phyloP scores from a whole-genome alignment of 1,140 invertebrate genomes.

The Teleopsis dalmanni region DNA sequence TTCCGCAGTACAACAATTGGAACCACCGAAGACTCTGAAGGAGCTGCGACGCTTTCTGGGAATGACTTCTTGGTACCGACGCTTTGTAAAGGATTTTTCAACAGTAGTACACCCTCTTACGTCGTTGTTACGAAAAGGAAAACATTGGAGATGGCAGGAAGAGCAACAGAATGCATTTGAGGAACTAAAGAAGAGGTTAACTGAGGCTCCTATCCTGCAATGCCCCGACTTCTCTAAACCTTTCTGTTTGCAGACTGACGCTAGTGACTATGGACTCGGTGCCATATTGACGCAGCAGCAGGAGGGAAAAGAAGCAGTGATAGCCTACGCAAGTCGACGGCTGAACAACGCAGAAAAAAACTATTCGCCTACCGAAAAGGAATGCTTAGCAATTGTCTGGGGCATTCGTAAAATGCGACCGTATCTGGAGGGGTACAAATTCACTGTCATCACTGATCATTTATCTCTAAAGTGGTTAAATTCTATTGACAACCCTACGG shows the following conservation, averaged over 20 bases:
- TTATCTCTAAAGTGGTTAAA: conserved; percentile 35
- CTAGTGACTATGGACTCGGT: conserved; percentile 1
- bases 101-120: conserved; percentile 27
- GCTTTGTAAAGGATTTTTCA: conserved; percentile 2
- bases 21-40: background rate
- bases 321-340: too few species aligned
- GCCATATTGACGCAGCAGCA: background rate
- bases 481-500: conserved; percentile 23
- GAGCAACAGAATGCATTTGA: conserved; percentile 14
- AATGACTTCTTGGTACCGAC: conserved; percentile 1
- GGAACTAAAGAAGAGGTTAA: conserved; percentile 16
- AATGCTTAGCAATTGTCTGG: conserved; percentile 1
- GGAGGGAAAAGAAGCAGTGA: too few species aligned
- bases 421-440: conserved; percentile 3
- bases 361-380: too few species aligned
- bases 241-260: conserved; percentile 8
- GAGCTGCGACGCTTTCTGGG: conserved; percentile 7
- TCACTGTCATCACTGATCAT: conserved; percentile 1
- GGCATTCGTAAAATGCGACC: conserved; percentile 3
- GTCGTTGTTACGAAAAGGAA: conserved; percentile 15
- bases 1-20: conserved; percentile 1
- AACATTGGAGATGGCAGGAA: conserved; percentile 23
- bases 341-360: too few species aligned
- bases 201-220: too few species aligned
- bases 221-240: conserved; percentile 13